These are phyloP conservation scores for Dynastes maya DNA, from an alignment of 2,888 invertebrate genomes.

Conservation along the genomic window DNA sequence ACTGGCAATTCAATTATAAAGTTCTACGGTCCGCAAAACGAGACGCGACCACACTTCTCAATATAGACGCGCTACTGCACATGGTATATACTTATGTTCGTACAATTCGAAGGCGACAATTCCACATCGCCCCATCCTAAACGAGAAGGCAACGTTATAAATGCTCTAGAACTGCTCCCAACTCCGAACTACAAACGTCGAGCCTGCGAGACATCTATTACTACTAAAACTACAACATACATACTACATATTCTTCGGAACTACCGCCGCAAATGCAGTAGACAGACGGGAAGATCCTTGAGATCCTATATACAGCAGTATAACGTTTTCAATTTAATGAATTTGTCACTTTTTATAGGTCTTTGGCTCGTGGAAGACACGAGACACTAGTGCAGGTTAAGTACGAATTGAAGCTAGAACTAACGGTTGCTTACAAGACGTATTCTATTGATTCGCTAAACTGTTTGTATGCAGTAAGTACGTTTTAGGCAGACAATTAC, in stretches of 20 bases:
- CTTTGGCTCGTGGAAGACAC: not conserved
- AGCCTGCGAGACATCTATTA: not conserved
- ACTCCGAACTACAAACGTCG: too few species aligned
- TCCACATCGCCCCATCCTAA: too few species aligned
- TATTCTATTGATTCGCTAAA: not conserved
- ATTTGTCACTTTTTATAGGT: constrained; percentile 37
- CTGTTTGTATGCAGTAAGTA: not conserved
- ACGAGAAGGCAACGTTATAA: too few species aligned
- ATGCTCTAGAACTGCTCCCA: too few species aligned
- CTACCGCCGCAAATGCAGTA: too few species aligned
- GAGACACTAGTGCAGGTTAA: too few species aligned
- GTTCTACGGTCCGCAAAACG: constrained; percentile 22
- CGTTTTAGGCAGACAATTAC: constrained; percentile 14
- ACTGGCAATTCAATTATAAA: constrained; percentile 29
- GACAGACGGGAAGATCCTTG: too few species aligned
- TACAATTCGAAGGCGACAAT: too few species aligned
- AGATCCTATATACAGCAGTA: not conserved
- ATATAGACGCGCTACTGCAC: not conserved
- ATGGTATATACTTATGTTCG: not conserved
- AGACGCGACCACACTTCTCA: not conserved
- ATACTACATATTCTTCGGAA: too few species aligned
- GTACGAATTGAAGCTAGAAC: too few species aligned
- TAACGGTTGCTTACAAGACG: not conserved
- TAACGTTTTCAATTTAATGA: constrained; percentile 33
- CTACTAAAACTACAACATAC: constrained; percentile 9